Base-by-base conservation (phyloP, 2,797 vertebrate genomes). In the Thripadectes ignobilis region DNA sequence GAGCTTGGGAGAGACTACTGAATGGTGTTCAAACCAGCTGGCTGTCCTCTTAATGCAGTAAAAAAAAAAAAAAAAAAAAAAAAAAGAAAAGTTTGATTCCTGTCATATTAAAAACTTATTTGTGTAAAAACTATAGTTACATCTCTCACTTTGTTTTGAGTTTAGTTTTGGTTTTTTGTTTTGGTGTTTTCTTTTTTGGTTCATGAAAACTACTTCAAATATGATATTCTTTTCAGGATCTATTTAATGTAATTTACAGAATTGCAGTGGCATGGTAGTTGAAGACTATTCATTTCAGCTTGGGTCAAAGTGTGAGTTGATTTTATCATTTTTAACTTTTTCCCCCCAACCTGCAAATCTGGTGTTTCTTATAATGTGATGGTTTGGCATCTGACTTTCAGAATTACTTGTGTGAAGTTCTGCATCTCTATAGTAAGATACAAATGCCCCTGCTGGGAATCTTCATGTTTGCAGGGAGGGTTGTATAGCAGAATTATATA, bases 191-290 rank as follows among this genome's bases (percentile, higher is more conserved):
- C 1, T 19, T 51, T 59, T 69, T 83, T 51, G 46, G 20, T 41
- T 71, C 2, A 2, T 52, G 63, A 36, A 38, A 74, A 6, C 12
- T 58, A 23, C 4, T 75, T 95, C 16, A 69, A 45, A 66, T 32
- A 19, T 2, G 0, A 6, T 21, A 15, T 34, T 78, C 7, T 62
- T 73, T 83, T 51, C n/a, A 68, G 11, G 68, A 61, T 29, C 66
- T 0, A 0, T 58, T 11, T 55, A 27, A 66, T 52, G 10, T 68
- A 3, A 2, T 36, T 62, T 73, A 19, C 51, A 41, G 51, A 62
- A 24, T 3, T 81, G 27, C 68, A 74, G 38, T 24, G 43, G 8
- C 14, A 3, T 10, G 10, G 15, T 43, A 36, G 14, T 22, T 78
- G 73, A 72, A 18, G 23, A 55, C 15, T 17, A 10, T 51, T 86